phyloP scores from a whole-genome alignment of 2,888 invertebrate genomes.

The Ypsolopha scabrella region DNA sequence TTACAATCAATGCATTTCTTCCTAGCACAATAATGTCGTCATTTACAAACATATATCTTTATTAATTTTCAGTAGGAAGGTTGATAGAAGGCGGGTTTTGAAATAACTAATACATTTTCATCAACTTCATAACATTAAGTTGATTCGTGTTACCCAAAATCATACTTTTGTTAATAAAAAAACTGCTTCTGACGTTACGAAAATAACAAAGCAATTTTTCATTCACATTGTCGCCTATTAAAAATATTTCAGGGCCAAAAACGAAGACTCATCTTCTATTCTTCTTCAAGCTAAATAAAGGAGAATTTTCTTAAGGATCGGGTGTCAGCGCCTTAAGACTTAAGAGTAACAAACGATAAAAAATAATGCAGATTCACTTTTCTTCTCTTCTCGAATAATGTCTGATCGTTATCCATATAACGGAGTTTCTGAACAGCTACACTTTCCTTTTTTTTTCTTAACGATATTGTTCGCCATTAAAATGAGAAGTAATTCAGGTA shows the following conservation, averaged over 20 bases:
- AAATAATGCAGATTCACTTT: slow-evolving; percentile 63
- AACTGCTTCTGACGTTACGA: slow-evolving; percentile 4
- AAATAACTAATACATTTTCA: no score
- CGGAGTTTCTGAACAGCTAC: slow-evolving; percentile 49
- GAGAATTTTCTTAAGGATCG: slow-evolving; percentile 31
- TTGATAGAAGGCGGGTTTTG: no score
- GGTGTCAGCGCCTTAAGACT: slow-evolving; percentile 46
- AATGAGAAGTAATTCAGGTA: slow-evolving; percentile 57
- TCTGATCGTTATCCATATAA: slow-evolving; percentile 57
- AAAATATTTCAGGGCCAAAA: slow-evolving; percentile 32
- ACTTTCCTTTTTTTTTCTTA: slow-evolving; percentile 30
- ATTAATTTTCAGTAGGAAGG: no score
- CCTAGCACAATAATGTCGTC: no score
- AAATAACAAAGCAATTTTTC: slow-evolving; percentile 54
- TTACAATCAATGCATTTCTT: no score
- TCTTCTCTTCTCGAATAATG: slow-evolving; percentile 30
- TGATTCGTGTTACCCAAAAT: no score
- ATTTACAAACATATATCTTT: no score
- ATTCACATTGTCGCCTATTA: slow-evolving; percentile 24
- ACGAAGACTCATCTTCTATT: slow-evolving; percentile 42
- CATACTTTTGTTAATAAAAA: neutral
- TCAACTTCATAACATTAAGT: no score
- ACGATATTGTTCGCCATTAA: slow-evolving; percentile 51
- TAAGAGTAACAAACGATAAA: slow-evolving; percentile 16
- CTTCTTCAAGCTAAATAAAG: slow-evolving; percentile 36